phyloP scores from a whole-genome alignment of 2,113 vertebrate species.

The Sebastes schlegelii region DNA sequence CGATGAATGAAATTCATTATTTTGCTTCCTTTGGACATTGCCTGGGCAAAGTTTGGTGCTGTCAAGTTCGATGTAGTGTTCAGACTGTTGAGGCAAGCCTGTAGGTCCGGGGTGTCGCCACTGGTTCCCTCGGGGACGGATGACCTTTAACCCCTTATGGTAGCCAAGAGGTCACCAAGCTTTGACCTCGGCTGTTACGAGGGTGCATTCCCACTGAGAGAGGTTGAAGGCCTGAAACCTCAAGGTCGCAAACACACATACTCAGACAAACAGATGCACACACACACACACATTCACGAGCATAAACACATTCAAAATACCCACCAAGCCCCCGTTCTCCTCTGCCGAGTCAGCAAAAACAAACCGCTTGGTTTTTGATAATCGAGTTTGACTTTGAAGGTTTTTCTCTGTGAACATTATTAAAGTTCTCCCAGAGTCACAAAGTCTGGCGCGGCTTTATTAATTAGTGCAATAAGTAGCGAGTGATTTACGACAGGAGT shows the following conservation, averaged over 20 bases:
- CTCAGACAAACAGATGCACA: conserved; percentile 16
- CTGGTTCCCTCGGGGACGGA: conserved; percentile 55
- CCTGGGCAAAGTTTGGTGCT: conserved; percentile 32
- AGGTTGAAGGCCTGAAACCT: conserved; percentile 42
- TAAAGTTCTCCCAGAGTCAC: conserved; percentile 71
- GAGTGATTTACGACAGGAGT: conserved; percentile 79
- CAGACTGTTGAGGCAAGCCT: conserved; percentile 57
- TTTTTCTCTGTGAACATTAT: conserved; percentile 63
- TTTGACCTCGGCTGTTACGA: conserved; percentile 73
- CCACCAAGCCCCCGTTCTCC: neutral
- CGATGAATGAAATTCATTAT: conserved; percentile 20
- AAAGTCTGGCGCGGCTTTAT: conserved; percentile 76
- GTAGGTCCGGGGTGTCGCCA: conserved; percentile 73
- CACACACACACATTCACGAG: conserved; percentile 15
- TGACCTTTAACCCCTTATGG: conserved; percentile 67
- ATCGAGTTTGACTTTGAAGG: conserved; percentile 74
- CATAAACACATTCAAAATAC: conserved; percentile 41
- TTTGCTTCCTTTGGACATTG: neutral
- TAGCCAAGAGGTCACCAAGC: conserved; percentile 66
- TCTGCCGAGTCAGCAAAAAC: conserved; percentile 56
- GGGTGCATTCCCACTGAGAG: conserved; percentile 71
- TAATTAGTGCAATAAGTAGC: conserved; percentile 72
- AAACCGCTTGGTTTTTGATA: conserved; percentile 52
- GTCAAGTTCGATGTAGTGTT: conserved; percentile 51
- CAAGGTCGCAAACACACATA: conserved; percentile 52